Evolutionary conservation across 2,888 invertebrate genomes (phyloP).

Genomic region (Apoda limacodes): DNA sequence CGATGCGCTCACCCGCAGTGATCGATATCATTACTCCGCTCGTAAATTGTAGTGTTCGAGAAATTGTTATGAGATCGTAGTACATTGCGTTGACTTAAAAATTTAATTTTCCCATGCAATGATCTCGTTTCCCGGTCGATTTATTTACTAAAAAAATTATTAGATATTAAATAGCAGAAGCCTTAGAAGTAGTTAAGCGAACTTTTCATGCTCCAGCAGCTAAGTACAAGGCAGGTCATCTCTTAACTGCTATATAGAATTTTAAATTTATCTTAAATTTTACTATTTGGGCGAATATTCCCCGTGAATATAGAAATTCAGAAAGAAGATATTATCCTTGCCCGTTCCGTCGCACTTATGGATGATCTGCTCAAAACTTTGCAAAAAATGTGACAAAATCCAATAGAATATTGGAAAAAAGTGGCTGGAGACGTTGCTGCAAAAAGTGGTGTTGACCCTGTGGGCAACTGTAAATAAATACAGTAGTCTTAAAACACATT

Average conservation of each 20-base stretch:
- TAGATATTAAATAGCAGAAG: constrained; percentile 16
- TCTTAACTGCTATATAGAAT: constrained; percentile 17
- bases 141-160: too few relatives aligned
- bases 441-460: constrained; percentile 15
- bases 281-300: constrained; percentile 20
- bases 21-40: too few relatives aligned
- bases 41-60: too few relatives aligned
- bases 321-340: constrained; percentile 15
- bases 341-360: constrained; percentile 15
- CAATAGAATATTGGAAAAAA: constrained; percentile 19
- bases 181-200: constrained; percentile 16
- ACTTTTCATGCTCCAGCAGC: constrained; percentile 18
- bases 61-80: too few relatives aligned
- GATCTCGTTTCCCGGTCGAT: too few relatives aligned
- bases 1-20: too few relatives aligned
- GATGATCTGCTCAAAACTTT: constrained; percentile 17
- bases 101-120: too few relatives aligned
- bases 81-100: too few relatives aligned
- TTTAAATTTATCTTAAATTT: constrained; percentile 19
- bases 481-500: too few relatives aligned
- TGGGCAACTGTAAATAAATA: too few relatives aligned
- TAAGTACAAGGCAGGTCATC: constrained; percentile 17
- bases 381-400: constrained; percentile 20
- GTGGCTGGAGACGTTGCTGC: constrained; percentile 17
- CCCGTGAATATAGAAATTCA: constrained; percentile 17